phyloP scores from a whole-genome alignment of 2,113 vertebrate genomes.

The Gallinago paraguaiae region DNA sequence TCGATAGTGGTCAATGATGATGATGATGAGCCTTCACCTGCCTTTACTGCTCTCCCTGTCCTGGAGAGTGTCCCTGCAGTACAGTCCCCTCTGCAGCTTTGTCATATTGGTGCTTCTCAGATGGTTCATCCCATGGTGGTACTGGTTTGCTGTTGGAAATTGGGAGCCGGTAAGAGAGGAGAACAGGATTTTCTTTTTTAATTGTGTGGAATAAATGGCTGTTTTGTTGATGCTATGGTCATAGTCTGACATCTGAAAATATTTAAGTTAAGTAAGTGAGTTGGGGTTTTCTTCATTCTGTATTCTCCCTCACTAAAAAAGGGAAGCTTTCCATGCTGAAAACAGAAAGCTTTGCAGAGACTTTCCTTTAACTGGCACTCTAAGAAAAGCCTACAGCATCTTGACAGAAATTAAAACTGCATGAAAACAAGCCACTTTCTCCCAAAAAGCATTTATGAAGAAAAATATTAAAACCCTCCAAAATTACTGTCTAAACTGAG shows the following conservation, averaged over 20 bases:
- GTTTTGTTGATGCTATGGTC: neutral
- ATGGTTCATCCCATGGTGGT: neutral
- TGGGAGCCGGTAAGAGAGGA: neutral
- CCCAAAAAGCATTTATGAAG: neutral
- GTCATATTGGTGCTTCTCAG: neutral
- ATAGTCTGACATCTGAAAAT: neutral
- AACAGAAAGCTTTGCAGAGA: neutral
- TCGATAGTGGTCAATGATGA: neutral
- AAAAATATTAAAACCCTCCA: neutral
- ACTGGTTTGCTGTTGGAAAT: neutral
- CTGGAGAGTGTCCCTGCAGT: neutral
- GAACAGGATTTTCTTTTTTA: neutral
- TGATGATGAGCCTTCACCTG: neutral
- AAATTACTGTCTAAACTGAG: neutral
- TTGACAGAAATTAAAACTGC: neutral
- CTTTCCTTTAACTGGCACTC: neutral
- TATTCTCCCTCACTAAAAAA: neutral
- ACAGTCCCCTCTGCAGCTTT: neutral
- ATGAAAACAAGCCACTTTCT: neutral
- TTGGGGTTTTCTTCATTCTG: neutral
- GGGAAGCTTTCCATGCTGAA: neutral
- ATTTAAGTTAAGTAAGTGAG: neutral
- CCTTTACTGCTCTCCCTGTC: neutral
- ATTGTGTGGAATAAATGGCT: neutral
- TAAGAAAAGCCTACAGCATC: neutral